Conservation (phyloP, 2,888 invertebrate genomes). For the Amblyjoppa proteus region DNA sequence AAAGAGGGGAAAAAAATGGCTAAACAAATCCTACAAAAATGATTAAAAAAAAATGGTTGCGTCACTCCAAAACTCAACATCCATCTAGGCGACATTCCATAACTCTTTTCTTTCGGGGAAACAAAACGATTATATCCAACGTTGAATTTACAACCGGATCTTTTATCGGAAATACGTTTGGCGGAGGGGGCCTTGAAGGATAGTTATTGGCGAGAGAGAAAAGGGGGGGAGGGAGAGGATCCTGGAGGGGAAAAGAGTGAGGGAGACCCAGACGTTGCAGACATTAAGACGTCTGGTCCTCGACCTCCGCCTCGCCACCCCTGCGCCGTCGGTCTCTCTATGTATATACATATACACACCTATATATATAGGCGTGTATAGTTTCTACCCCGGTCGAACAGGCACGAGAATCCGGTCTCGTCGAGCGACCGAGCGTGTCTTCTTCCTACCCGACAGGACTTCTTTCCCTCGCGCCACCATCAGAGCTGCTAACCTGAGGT, state of each 20-base stretch:
- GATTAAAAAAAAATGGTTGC: neutral
- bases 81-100: neutral
- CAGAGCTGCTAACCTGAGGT: slow-evolving; percentile 71
- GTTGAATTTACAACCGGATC: slow-evolving; percentile 51
- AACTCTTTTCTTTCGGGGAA: neutral
- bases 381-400: slow-evolving; percentile 54
- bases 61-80: neutral
- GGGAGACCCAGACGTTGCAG: slow-evolving; percentile 76
- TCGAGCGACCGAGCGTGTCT: slow-evolving; percentile 23
- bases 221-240: slow-evolving; percentile 20
- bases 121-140: slow-evolving; percentile 37
- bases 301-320: slow-evolving; percentile 77
- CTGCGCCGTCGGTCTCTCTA: slow-evolving; percentile 36
- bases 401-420: slow-evolving; percentile 42
- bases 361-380: slow-evolving; percentile 33
- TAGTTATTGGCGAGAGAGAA: slow-evolving; percentile 51
- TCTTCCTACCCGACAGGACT: slow-evolving; percentile 38
- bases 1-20: neutral
- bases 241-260: slow-evolving; percentile 34
- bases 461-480: slow-evolving; percentile 65
- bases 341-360: neutral
- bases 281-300: slow-evolving; percentile 84
- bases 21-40: no score
- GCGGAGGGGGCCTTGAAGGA: slow-evolving; percentile 4
- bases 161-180: slow-evolving; percentile 60